A percentile compares a stretch with the other conserved stretches of the same genome.
These are phyloP conservation scores for Thumatha senex DNA, from an alignment of 2,888 invertebrate species.

Conservation along the genomic window DNA sequence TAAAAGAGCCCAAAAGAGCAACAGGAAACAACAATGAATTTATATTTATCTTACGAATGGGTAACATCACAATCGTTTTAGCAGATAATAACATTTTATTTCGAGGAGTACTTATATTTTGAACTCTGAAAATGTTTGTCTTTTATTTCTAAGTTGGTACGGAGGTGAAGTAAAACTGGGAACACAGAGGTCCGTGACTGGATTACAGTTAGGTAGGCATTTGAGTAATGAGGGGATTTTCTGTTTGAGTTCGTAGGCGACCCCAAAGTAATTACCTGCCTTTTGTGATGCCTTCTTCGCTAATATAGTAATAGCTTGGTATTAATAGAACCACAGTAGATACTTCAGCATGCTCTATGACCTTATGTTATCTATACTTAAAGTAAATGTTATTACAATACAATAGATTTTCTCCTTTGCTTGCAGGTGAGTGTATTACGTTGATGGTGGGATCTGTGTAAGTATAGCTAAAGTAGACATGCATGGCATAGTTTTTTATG, in stretches of 20 bases:
- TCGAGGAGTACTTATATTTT: background rate
- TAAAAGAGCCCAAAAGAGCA: slow-evolving; percentile 1
- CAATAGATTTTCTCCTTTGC: too few species aligned
- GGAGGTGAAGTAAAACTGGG: background rate
- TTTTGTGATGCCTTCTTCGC: background rate
- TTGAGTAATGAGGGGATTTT: background rate
- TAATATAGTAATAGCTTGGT: background rate
- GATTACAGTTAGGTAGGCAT: background rate
- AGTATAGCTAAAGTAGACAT: too few species aligned
- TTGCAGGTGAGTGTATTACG: too few species aligned
- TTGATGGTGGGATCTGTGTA: too few species aligned
- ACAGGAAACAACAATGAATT: slow-evolving; percentile 3
- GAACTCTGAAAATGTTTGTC: background rate
- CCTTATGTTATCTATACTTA: too few species aligned
- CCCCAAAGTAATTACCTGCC: background rate
- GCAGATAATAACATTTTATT: background rate
- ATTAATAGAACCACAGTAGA: too few species aligned
- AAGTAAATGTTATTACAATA: too few species aligned
- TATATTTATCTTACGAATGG: slow-evolving; percentile 8
- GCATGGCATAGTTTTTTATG: too few species aligned
- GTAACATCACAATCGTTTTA: slow-evolving; percentile 7
- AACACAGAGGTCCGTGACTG: background rate
- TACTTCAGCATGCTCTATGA: too few species aligned
- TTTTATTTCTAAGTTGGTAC: background rate
- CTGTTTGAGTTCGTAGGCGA: background rate